A percentile compares a stretch with the other conserved stretches of the same genome.
phyloP scores from a whole-genome alignment of 2,113 vertebrate genomes.

The Rhinoptilus africanus region DNA sequence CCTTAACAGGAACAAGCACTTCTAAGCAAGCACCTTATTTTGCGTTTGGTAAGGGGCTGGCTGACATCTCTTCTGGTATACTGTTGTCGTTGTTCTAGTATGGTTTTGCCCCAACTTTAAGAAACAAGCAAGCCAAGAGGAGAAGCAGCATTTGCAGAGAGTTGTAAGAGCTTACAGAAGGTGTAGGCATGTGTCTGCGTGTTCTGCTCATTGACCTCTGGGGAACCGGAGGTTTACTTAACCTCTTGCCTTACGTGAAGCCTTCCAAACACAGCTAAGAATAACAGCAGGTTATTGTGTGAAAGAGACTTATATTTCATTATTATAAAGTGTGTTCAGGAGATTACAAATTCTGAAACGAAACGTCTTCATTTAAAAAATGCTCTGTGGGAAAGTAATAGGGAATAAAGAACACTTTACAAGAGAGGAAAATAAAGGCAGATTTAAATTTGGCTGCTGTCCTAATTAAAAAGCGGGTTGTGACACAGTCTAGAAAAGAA shows the following conservation, averaged over 20 bases:
- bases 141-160: not conserved
- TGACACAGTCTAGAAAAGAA: not conserved
- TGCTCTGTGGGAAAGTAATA: constrained; percentile 53
- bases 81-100: not conserved
- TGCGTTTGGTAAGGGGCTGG: not conserved
- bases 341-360: constrained; percentile 41
- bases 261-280: constrained; percentile 41
- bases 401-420: constrained; percentile 43
- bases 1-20: not conserved
- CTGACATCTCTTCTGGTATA: not conserved
- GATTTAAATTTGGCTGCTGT: constrained; percentile 15
- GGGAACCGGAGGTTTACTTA: not conserved
- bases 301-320: constrained; percentile 3
- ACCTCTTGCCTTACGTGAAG: not conserved
- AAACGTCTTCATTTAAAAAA: constrained; percentile 58
- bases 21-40: not conserved
- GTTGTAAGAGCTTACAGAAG: not conserved
- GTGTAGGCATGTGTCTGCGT: not conserved
- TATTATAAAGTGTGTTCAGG: constrained; percentile 43
- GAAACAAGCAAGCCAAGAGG: not conserved
- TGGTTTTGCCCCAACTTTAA: not conserved
- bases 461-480: constrained; percentile 42
- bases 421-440: constrained; percentile 28
- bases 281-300: not conserved
- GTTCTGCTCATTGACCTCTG: not conserved